Conservation (phyloP, 2,888 invertebrate genomes). For the Hydroisotoma schaefferi region DNA sequence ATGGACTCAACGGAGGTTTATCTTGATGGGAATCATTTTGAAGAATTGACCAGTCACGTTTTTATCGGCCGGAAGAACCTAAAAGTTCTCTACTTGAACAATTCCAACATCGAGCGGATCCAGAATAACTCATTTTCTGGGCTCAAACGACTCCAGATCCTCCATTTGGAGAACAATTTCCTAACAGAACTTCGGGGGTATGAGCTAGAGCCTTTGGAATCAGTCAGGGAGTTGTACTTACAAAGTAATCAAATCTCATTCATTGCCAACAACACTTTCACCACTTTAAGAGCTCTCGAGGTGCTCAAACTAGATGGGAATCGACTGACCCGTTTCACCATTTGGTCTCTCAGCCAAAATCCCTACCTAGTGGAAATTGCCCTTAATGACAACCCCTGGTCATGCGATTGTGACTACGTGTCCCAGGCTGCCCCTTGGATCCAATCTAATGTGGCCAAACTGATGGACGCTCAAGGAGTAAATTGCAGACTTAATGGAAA, state of each 20-base stretch:
- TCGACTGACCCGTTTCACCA: constrained; percentile 72
- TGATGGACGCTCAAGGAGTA: constrained; percentile 71
- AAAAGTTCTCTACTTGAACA: constrained; percentile 80
- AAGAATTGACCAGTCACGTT: constrained; percentile 78
- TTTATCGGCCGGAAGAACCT: constrained; percentile 89
- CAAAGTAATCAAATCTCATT: constrained; percentile 78
- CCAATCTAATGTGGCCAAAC: constrained; percentile 72
- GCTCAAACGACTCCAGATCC: constrained; percentile 68
- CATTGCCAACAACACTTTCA: constrained; percentile 81
- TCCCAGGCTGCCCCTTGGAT: constrained; percentile 76
- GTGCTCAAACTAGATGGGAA: constrained; percentile 81
- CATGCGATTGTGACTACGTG: constrained; percentile 75
- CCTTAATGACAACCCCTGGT: constrained; percentile 81
- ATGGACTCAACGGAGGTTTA: constrained; percentile 89
- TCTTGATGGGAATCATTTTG: constrained; percentile 86
- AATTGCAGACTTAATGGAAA: constrained; percentile 57
- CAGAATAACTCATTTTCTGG: constrained; percentile 90
- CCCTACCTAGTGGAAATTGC: constrained; percentile 83
- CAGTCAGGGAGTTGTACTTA: constrained; percentile 78
- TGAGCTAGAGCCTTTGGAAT: constrained; percentile 76
- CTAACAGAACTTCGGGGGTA: constrained; percentile 74
- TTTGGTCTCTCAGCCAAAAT: constrained; percentile 79
- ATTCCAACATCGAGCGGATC: constrained; percentile 77
- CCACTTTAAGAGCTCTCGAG: constrained; percentile 73
- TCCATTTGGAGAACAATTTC: constrained; percentile 84